Conservation (phyloP, 2,113 vertebrate species). For the Heteronetta atricapilla region DNA sequence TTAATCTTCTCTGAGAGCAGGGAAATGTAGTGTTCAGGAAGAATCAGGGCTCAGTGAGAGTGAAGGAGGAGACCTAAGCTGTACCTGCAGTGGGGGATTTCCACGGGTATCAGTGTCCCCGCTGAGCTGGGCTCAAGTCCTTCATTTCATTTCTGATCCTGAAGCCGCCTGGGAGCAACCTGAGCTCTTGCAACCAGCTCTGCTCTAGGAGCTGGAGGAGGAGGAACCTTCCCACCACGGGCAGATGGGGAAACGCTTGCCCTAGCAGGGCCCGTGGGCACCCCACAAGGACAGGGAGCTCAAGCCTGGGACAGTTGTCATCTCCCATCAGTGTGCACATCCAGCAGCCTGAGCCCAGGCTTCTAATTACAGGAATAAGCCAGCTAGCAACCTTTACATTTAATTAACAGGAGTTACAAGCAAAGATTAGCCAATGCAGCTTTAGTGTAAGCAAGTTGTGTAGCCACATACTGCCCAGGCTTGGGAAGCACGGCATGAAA, state of each 20-base stretch:
- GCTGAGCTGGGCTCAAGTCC: background rate
- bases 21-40: background rate
- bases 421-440: background rate
- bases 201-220: background rate
- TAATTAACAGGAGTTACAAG: background rate
- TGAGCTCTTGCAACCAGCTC: background rate
- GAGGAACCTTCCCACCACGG: accelerated
- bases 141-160: background rate
- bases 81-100: background rate
- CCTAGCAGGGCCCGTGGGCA: accelerated
- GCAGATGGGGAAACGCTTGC: background rate
- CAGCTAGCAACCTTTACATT: background rate
- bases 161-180: background rate
- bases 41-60: background rate
- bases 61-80: background rate
- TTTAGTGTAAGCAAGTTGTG: background rate
- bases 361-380: background rate
- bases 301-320: background rate
- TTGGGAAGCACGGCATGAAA: background rate
- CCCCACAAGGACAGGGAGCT: background rate
- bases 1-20: background rate
- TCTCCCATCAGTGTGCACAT: background rate
- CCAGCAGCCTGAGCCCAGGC: background rate
- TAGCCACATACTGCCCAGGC: background rate
- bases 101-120: too few relatives aligned